Base-by-base conservation (phyloP, 2,113 vertebrate genomes). In the Tautogolabrus adspersus region DNA sequence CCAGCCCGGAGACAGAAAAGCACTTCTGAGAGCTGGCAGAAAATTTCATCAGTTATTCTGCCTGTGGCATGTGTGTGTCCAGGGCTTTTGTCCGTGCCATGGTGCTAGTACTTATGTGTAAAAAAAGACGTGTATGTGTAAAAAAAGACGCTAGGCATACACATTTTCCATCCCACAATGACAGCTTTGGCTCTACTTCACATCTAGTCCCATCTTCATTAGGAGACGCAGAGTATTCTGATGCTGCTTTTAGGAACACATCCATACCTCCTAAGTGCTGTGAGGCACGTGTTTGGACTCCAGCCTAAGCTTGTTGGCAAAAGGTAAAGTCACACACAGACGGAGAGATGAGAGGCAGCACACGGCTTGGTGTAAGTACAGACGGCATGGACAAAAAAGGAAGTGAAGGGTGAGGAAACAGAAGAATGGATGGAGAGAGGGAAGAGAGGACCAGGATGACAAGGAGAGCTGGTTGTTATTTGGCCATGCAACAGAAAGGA, bases 1-100 rank as follows among this genome's bases (percentile, higher is more conserved):
- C 73, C 83, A 67, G 74, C 61, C 77, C 15, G 38, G 72, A 86
- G 72, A 85, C 1, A 26, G 1, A 51, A 60, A 76, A 52, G 62
- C 3, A 18, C 82, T 82, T 83, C 84, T 78, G 61, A 79, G 69
- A 84, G 68, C 80, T 87, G 88, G 70, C 84, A 82, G 46, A 46
- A 46, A 76, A 70, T 84, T 38, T 73, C 79, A 83, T 84, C 79
- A 72, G 60, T 82, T 78, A 77, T 61, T 46, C 23, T 0, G 77
- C 77, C 75, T 66, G 69, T 75, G 74, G 77, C 83, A 21, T 81
- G 57, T 66, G 61, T 71, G 71, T 73, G 67, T 62, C 10, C 60
- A 37, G 52, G 30, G 37, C 26, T 23, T 49, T 54, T 72, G 52
- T 69, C 23, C 2, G 2, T 40, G 38, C 73, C 56, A 34, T 6